Percentiles rank a stretch among this genome's conserved stretches.
phyloP scores from a whole-genome alignment of 2,113 vertebrate species.

The Podocnemis expansa region DNA sequence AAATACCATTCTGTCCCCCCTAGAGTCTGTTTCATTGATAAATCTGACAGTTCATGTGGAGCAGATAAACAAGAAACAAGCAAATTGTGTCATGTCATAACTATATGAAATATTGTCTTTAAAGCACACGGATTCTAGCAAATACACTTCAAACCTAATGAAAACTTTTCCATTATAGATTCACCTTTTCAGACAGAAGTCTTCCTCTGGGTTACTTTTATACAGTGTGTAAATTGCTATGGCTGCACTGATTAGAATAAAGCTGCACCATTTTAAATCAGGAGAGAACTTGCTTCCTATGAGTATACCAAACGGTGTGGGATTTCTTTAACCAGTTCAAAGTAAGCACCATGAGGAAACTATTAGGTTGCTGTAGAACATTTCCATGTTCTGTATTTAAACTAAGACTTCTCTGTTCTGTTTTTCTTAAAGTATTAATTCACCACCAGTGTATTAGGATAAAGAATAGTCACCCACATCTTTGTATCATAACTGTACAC shows the following conservation, averaged over 20 bases:
- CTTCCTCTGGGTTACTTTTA: neutral
- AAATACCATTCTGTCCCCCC: neutral
- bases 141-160: neutral
- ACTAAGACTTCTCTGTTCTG: neutral
- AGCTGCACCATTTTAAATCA: neutral
- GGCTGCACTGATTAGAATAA: neutral
- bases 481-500: neutral
- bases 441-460: neutral
- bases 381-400: neutral
- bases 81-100: neutral
- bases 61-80: constrained; percentile 29
- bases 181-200: neutral
- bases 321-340: neutral
- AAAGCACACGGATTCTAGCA: neutral
- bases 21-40: neutral
- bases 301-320: neutral
- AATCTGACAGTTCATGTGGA: neutral
- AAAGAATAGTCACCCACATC: neutral
- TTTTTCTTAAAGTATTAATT: neutral
- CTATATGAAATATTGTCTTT: neutral
- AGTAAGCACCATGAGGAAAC: neutral
- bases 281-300: neutral
- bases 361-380: neutral
- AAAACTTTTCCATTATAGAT: neutral
- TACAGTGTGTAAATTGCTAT: neutral